Percentiles rank a stretch among this genome's conserved stretches.
Conservation (phyloP, 2,888 invertebrate species). For the Apamea anceps region DNA sequence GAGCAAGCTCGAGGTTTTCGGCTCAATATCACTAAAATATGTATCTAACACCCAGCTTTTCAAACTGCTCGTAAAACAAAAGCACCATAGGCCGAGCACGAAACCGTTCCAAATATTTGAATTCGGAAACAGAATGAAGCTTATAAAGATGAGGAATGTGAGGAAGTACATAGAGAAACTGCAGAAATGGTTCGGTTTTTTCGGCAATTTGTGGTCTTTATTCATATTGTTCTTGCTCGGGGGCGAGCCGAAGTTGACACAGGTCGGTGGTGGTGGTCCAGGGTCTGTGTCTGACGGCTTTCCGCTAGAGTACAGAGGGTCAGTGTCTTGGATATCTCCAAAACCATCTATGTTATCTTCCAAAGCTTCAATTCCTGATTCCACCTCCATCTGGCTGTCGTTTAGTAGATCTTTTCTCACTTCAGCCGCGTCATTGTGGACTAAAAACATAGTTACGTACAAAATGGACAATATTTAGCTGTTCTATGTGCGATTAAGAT, state of each 20-base stretch:
- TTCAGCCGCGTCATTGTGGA: slow-evolving; percentile 78
- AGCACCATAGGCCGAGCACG: slow-evolving; percentile 85
- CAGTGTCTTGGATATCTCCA: slow-evolving; percentile 74
- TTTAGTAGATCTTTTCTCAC: slow-evolving; percentile 73
- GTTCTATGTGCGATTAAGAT: not conserved
- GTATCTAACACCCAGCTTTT: slow-evolving; percentile 84
- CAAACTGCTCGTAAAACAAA: slow-evolving; percentile 78
- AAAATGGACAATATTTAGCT: slow-evolving; percentile 17
- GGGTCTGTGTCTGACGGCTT: slow-evolving; percentile 67
- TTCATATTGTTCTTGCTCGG: slow-evolving; percentile 79
- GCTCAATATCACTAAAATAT: slow-evolving; percentile 82
- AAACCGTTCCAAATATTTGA: slow-evolving; percentile 86
- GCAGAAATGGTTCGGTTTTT: slow-evolving; percentile 77
- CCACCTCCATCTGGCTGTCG: slow-evolving; percentile 83
- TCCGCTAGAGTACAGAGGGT: slow-evolving; percentile 62
- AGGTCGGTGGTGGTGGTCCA: slow-evolving; percentile 61
- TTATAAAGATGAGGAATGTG: slow-evolving; percentile 80
- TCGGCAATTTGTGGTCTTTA: slow-evolving; percentile 54
- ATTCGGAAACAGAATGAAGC: slow-evolving; percentile 83
- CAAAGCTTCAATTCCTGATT: slow-evolving; percentile 88
- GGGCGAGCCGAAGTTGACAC: slow-evolving; percentile 76
- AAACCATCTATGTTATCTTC: slow-evolving; percentile 86
- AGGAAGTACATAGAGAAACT: slow-evolving; percentile 83
- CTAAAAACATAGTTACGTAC: slow-evolving; percentile 34
- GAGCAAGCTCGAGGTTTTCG: slow-evolving; percentile 70